Base-by-base conservation (phyloP, 2,888 invertebrate genomes). In the Incurvaria masculella region DNA sequence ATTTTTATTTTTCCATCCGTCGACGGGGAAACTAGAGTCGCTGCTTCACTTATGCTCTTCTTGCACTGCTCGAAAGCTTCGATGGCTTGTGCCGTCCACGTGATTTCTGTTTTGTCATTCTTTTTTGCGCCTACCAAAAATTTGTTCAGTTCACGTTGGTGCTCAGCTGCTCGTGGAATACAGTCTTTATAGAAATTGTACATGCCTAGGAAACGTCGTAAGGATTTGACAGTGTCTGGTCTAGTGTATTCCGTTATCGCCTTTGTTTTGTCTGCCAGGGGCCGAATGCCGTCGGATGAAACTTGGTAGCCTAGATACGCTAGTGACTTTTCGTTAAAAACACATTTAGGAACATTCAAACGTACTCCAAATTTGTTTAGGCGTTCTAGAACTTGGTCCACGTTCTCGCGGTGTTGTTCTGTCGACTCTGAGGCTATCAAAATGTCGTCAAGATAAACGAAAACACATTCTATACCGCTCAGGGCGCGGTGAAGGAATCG, bases 361-460 rank as follows among this genome's bases (percentile, higher is more conserved):
- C 48, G 48, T 2, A 58, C 27, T 2, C 51, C 52, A 40, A 45
- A 44, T 2, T 53, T 33, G 1, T 47, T 21, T 2, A 58, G 49
- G 8, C 54, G 49, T 40, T 53, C 16, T 17, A 57, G 49, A 0
- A 57, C 49, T 16, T 19, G 10, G 4, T 23, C 20, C 1, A 59
- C 39, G 41, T 57, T 54, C 17, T 47, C 21, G 10, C 39, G 40
- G 19, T 56, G 55, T 51, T 51, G 20, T 4, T 26, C 21, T 17
- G 21, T 20, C 39, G 45, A 19, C 6, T 43, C 21, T 4, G 56
- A 57, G 17, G 56, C 56, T 3, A 62, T 50, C 8, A 64, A 47
- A 14, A 63, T 52, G 51, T 64, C 64, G 47, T 64, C 61, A 6
- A 62, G 51, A 47, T 61, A 64, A 8, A 47, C 43, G 43, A 55